Base-by-base conservation (phyloP, 1,140 invertebrate genomes). In the Sesamia nonagrioides region DNA sequence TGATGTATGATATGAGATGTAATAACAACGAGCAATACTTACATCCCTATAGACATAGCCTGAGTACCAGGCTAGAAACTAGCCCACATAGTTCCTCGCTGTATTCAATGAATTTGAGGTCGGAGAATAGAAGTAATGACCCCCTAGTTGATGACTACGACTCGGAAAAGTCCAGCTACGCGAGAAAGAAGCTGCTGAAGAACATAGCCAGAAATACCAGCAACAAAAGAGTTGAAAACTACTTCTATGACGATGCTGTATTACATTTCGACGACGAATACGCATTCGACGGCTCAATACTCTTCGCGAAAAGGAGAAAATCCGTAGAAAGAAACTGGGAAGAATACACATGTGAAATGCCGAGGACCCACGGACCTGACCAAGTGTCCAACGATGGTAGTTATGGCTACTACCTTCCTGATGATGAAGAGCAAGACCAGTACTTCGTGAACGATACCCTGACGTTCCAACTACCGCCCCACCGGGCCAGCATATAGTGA, bases 211-310 rank as follows among this genome's bases (percentile, higher is more conserved):
- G 95, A 63, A 95, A 95, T 42, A 94, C 93, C 0, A 87, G 80
- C 21, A 87, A 87, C 27, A 87, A 82, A 79, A 78, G 86, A 6
- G 80, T 88, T 0, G 91, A 92, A 37, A 95, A 95, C 72, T 95
- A 95, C 63, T 95, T 95, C 80, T 95, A 95, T 77, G 95, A 95
- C 54, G 95, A 95, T 60, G 92, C 94, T 0, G 93, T 95, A 5
- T 76, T 95, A 60, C 92, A 92, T 60, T 94, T 95, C 63, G 95
- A 95, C 52, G 95, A 95, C 42, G 94, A 95, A 50, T 94, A 94
- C 79, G 91, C 93, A 0, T 93, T 95, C 77, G 94, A 95, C 66
- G 93, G 94, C 5, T 94, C 95, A 4, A 95, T 94, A 40, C 68
- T 95, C 15, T 95, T 95, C 74, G 91, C 94, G 9, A 95, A 95